Base-by-base conservation (phyloP, 2,888 invertebrate species). In the Andrena chrysosceles region DNA sequence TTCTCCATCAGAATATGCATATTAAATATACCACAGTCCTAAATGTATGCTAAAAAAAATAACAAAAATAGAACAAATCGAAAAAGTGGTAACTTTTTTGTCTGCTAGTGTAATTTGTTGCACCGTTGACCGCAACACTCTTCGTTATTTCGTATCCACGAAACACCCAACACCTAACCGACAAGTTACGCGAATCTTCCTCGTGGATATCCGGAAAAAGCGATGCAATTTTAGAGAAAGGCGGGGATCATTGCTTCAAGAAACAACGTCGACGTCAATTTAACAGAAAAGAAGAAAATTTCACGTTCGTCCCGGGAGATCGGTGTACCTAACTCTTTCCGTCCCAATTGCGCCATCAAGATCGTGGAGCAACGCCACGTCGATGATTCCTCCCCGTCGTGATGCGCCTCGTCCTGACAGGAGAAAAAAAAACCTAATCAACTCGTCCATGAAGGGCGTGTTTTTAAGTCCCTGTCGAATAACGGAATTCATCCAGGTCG, bases 391-490 rank as follows among this genome's bases (percentile, higher is more conserved):
- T 33, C 1, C 13, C 31, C 31, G 29, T 6, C 1, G n/a, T 26
- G 31, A 76, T 77, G 42, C 48, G 35, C 56, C 31, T 77, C 33
- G 35, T 29, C 42, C 42, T 3, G 54, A 10, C 63, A 8, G 16
- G 48, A 2, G 10, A 2, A 10, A 31, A 10, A 31, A 26, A 33
- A 48, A 31, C 48, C 23, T 33, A 31, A 23, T 35, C 59, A 31
- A 77, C 29, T 35, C 35, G 26, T 48, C 23, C 20, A 26, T 8
- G 48, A 59, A 48, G 10, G 48, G 29, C 31, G 26, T 16, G 33
- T 10, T 49, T 66, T 49, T 33, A 16, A 42, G 3, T 4, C 42
- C 10, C 20, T 26, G 31, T 23, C 26, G 7, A 16, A n/a, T 35
- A 77, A 64, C 33, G 60, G 29, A 77, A 31, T n/a, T 26, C 52